Evolutionary conservation across 37 sponge, comb jelly and placozoan species (phyloP).

Genomic region (Diacarnus erythraeanus): DNA sequence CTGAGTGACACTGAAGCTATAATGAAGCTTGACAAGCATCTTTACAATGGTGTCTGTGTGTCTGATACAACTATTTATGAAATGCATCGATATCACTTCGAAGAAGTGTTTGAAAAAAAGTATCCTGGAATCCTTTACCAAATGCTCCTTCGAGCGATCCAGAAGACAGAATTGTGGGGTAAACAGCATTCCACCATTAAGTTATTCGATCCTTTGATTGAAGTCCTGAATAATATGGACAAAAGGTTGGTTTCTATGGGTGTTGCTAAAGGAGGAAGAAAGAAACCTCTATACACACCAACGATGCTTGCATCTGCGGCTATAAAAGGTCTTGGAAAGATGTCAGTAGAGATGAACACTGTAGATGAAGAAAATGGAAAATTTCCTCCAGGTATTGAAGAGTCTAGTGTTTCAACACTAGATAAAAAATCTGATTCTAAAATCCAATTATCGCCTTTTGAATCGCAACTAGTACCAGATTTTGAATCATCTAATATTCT

Average conservation of each 20-base stretch:
- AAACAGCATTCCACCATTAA: not conserved
- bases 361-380: not conserved
- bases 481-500: too few relatives aligned
- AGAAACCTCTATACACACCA: not conserved
- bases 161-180: slow-evolving; percentile 1
- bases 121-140: not conserved
- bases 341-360: not conserved
- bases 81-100: not conserved
- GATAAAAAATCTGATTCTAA: too few relatives aligned
- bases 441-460: too few relatives aligned
- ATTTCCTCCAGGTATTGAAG: too few relatives aligned
- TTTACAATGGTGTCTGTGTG: slow-evolving; percentile 24
- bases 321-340: not conserved
- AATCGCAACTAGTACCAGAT: too few relatives aligned
- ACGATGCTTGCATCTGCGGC: not conserved
- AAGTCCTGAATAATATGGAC: not conserved
- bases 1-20: slow-evolving; percentile 22
- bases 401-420: too few relatives aligned
- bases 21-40: slow-evolving; percentile 7
- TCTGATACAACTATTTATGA: not conserved
- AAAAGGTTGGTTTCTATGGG: not conserved
- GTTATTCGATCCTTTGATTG: slow-evolving; percentile 15
- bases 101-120: slow-evolving; percentile 5
- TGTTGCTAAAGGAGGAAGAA: not conserved
- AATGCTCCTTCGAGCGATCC: not conserved